phyloP scores from a whole-genome alignment of 2,888 invertebrate species.

The Tortricodes alternella region DNA sequence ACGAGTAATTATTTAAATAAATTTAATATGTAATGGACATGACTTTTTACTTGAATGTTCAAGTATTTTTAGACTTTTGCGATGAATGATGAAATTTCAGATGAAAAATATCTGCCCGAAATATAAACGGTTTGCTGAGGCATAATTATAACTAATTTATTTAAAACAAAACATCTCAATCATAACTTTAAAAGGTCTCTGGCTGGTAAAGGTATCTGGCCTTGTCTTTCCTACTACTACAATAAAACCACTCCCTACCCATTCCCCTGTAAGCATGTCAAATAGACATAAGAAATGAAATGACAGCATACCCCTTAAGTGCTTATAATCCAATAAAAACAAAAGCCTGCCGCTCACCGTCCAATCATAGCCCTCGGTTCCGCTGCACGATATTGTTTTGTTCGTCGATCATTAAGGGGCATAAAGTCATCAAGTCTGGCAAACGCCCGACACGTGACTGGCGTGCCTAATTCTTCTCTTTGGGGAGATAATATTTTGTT shows the following conservation, averaged over 20 bases:
- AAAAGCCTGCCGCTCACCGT: conserved; percentile 20
- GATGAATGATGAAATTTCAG: too few species aligned
- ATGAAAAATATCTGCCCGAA: too few species aligned
- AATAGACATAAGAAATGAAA: conserved; percentile 6
- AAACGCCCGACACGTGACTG: conserved; percentile 53
- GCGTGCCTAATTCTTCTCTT: conserved; percentile 41
- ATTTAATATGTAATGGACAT: too few species aligned
- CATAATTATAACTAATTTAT: too few species aligned
- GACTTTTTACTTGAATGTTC: too few species aligned
- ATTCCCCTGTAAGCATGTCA: neutral
- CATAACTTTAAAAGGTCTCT: too few species aligned
- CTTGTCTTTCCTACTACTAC: too few species aligned
- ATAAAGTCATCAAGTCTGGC: conserved; percentile 55
- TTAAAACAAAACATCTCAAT: too few species aligned
- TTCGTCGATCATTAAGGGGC: conserved; percentile 49
- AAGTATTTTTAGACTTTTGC: too few species aligned
- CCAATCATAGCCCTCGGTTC: conserved; percentile 26
- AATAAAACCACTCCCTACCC: neutral
- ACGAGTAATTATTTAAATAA: too few species aligned
- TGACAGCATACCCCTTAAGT: conserved; percentile 22
- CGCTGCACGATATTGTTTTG: conserved; percentile 42
- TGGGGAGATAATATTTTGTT: conserved; percentile 32
- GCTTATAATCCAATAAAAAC: conserved; percentile 33
- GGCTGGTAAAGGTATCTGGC: too few species aligned
- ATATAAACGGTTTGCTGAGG: too few species aligned